These are phyloP conservation scores for Intellagama lesueurii DNA, from an alignment of 2,797 vertebrate species.

Conservation along the genomic window DNA sequence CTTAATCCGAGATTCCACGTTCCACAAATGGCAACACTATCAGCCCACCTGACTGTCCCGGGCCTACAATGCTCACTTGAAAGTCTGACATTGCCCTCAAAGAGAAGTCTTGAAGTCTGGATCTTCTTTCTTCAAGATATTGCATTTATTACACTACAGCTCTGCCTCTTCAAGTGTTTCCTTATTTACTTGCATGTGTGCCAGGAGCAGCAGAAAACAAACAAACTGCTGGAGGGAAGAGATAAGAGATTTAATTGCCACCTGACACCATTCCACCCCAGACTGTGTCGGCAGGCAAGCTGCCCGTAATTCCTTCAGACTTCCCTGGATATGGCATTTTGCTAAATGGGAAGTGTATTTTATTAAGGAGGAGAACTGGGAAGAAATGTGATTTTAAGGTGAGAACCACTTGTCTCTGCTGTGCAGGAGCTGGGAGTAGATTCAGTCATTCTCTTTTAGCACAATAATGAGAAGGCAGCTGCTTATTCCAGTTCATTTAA, in stretches of 20 bases:
- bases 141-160: constrained; percentile 48
- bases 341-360: constrained; percentile 44
- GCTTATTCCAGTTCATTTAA: background rate
- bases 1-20: background rate
- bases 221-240: constrained; percentile 67
- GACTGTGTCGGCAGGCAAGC: constrained; percentile 69
- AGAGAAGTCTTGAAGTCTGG: constrained; percentile 41
- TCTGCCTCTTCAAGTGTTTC: constrained; percentile 49
- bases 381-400: background rate
- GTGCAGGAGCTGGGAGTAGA: background rate
- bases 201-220: constrained; percentile 52
- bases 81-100: background rate
- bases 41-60: background rate
- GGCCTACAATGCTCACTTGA: too few species aligned
- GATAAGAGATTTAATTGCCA: constrained; percentile 72
- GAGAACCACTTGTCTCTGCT: background rate
- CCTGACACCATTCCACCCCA: constrained; percentile 46
- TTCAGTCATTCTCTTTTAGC: background rate
- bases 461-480: background rate
- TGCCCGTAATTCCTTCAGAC: constrained; percentile 57
- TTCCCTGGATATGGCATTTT: constrained; percentile 61
- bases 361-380: background rate
- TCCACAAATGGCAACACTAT: background rate
- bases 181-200: constrained; percentile 52
- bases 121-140: constrained; percentile 43